Evolutionary conservation across 2,888 invertebrate genomes (phyloP).

Genomic region (Oligia fasciuncula): DNA sequence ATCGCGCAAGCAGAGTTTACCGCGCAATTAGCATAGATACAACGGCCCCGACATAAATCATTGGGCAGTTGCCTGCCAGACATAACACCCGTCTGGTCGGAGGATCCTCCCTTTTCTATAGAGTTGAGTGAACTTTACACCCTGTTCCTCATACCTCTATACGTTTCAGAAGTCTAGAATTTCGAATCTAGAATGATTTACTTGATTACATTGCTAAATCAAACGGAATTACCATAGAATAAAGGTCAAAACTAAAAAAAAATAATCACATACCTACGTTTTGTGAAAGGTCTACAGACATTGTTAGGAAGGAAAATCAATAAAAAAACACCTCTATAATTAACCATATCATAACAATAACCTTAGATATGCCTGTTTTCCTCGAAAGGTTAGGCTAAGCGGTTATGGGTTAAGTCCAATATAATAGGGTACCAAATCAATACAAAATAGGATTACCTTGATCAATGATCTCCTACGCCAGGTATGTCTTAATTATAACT

Average conservation of each 20-base stretch:
- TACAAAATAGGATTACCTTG: not conserved
- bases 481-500: slow-evolving; percentile 2
- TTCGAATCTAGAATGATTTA: not conserved
- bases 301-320: not conserved
- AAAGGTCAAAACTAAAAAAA: not conserved
- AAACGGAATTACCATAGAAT: not conserved
- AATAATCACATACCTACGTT: no score
- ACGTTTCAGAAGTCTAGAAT: not conserved
- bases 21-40: no score
- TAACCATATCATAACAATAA: not conserved
- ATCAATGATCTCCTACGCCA: not conserved
- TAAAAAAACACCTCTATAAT: not conserved
- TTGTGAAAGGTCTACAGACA: no score
- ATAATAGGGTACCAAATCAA: not conserved
- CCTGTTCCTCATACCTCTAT: no score
- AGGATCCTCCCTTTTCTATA: no score
- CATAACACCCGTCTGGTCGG: no score
- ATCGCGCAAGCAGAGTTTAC: no score
- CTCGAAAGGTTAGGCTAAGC: not conserved
- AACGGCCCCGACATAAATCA: no score
- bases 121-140: no score
- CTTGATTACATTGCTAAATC: slow-evolving; percentile 4
- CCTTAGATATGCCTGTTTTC: not conserved
- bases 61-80: no score
- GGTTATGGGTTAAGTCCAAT: no score